Evolutionary conservation across 2,113 vertebrate genomes (phyloP), one percentile per base, ranked within the genome.

Genomic region (Phrynosoma platyrhinos): DNA sequence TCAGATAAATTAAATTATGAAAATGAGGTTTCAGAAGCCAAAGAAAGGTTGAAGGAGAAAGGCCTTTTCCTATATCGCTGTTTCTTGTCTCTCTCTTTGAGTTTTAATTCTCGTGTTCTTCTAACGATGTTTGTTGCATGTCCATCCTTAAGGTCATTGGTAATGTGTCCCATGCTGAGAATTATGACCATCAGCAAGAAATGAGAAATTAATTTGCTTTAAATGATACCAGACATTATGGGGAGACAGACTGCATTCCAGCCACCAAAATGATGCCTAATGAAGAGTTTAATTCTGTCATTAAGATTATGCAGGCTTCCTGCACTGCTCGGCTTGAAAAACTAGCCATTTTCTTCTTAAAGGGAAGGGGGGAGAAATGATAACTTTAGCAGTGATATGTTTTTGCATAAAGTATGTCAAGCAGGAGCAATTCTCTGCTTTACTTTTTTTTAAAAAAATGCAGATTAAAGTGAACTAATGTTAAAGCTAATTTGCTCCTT

Each of bases 181-280:
- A 95, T 96, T 96, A 96, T 94, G 93, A 95, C 91, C 90, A 94
- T 86, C 94, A 95, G 94, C 94, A 93, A 93, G 93, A 97, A 96
- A 97, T 97, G 96, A 95, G 95, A 94, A 97, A 95, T 96, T 97
- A 97, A 97, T 97, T 96, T 91, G 89, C 95, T 97, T 97, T 96
- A 96, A 97, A 96, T 96, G 93, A 94, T 92, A 88, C 77, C 89
- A 82, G 92, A 92, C 93, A 96, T 96, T 95, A 96, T 92, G 94
- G 92, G 89, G 92, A 92, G 92, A 92, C 93, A 90, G 90, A 74
- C 79, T 94, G 82, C 81, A 82, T 89, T 89, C 76, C 92, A 95
- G 93, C 92, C 89, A 94, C 89, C 71, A 40, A 80, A 95, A 95
- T 91, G 91, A 91, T 88, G 95, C 92, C 92, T 95, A 95, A 95